phyloP scores from a whole-genome alignment of 1,140 invertebrate genomes.

The Lasioglossum baleicum region DNA sequence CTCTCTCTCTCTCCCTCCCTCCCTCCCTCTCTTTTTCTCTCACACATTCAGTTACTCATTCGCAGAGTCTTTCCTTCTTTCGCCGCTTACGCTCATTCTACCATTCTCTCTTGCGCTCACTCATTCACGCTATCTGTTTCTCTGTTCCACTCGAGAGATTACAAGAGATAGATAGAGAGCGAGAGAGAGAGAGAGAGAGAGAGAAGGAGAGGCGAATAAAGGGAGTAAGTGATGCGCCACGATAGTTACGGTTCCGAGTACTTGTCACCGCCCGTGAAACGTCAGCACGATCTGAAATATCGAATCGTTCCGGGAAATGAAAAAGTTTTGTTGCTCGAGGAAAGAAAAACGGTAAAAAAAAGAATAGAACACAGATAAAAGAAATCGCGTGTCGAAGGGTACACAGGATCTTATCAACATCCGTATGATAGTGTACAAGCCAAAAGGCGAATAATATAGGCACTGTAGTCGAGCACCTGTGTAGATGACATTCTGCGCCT shows the following conservation, averaged over 20 bases:
- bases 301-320: constrained; percentile 2
- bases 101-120: not conserved
- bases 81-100: not conserved
- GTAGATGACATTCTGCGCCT: constrained; percentile 1
- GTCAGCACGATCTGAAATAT: constrained; percentile 60
- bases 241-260: constrained; percentile 59
- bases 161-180: constrained; percentile 1
- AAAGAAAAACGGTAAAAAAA: not conserved
- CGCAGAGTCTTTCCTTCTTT: constrained; percentile 4
- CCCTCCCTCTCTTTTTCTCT: not conserved
- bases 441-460: constrained; percentile 10
- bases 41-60: not conserved
- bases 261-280: constrained; percentile 67
- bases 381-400: not conserved
- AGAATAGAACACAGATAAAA: not conserved
- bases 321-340: not conserved
- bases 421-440: constrained; percentile 7
- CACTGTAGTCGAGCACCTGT: not conserved
- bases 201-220: constrained; percentile 39
- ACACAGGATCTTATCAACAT: constrained; percentile 2
- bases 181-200: constrained; percentile 15
- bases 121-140: constrained; percentile 10
- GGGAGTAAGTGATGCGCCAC: constrained; percentile 54
- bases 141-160: not conserved
- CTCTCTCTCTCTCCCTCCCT: not conserved